A percentile compares a stretch with the other conserved stretches of the same genome.
phyloP scores from a whole-genome alignment of 1,140 invertebrate species.

The Coelopa frigida region DNA sequence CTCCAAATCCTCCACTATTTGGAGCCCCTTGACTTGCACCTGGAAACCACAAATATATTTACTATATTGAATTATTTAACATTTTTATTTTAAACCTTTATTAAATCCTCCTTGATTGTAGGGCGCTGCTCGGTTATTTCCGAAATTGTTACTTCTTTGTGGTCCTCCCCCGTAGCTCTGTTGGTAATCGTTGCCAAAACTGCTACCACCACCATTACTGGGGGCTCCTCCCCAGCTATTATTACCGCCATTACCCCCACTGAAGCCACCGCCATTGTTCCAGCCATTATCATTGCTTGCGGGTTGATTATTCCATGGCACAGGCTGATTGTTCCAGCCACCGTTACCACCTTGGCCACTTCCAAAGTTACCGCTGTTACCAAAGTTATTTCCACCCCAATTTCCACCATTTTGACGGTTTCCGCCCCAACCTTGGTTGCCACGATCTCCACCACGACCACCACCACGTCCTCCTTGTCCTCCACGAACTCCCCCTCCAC shows the following conservation, averaged over 20 bases:
- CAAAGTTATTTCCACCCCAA: slow-evolving; percentile 43
- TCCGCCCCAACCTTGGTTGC: slow-evolving; percentile 28
- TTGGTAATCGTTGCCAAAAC: slow-evolving; percentile 67
- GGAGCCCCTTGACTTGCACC: slow-evolving; percentile 40
- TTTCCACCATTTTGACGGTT: slow-evolving; percentile 45
- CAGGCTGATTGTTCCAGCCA: slow-evolving; percentile 31
- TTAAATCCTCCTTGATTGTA: slow-evolving; percentile 46
- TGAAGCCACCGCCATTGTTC: slow-evolving; percentile 17
- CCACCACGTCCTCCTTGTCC: slow-evolving; percentile 21
- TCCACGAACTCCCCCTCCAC: slow-evolving; percentile 19
- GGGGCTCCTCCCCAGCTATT: slow-evolving; percentile 46
- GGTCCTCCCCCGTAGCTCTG: slow-evolving; percentile 67
- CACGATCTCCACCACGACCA: slow-evolving; percentile 27
- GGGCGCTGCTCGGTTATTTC: slow-evolving; percentile 53
- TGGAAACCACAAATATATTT: slow-evolving; percentile 9
- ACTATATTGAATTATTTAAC: not conserved
- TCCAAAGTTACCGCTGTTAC: slow-evolving; percentile 43
- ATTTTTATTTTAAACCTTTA: slow-evolving; percentile 22
- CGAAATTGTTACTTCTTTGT: slow-evolving; percentile 55
- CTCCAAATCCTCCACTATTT: slow-evolving; percentile 23
- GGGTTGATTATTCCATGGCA: slow-evolving; percentile 34
- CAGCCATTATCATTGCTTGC: slow-evolving; percentile 17
- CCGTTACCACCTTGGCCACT: slow-evolving; percentile 27
- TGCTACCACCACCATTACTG: slow-evolving; percentile 51
- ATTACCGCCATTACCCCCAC: slow-evolving; percentile 40